phyloP scores from a whole-genome alignment of 2,113 vertebrate species.

The Bettongia penicillata region DNA sequence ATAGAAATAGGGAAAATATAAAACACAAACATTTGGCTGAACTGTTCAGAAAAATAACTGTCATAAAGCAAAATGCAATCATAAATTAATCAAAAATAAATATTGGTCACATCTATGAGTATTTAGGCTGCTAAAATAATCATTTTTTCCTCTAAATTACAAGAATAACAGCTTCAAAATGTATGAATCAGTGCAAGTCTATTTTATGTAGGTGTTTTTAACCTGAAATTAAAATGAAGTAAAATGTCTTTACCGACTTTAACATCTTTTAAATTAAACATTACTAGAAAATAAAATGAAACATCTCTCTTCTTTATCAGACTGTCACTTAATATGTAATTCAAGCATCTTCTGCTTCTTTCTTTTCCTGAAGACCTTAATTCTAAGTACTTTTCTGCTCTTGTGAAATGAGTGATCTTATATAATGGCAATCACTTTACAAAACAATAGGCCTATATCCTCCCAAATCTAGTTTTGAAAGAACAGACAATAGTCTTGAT shows the following conservation, averaged over 20 bases:
- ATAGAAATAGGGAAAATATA: conserved; percentile 37
- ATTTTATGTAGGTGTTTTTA: conserved; percentile 71
- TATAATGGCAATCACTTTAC: conserved; percentile 50
- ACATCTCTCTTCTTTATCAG: conserved; percentile 66
- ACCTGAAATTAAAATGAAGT: conserved; percentile 76
- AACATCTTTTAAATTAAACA: conserved; percentile 81
- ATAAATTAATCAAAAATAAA: conserved; percentile 54
- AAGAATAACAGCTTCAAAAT: conserved; percentile 76
- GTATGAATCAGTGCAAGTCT: conserved; percentile 54
- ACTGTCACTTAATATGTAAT: conserved; percentile 71
- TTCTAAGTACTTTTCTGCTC: conserved; percentile 66
- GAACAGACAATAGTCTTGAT: conserved; percentile 64
- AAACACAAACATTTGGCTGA: conserved; percentile 65
- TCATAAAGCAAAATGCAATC: conserved; percentile 56
- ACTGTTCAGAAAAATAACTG: conserved; percentile 60
- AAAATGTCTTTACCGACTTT: conserved; percentile 76
- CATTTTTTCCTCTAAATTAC: conserved; percentile 72
- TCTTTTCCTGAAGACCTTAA: conserved; percentile 69
- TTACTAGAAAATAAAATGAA: conserved; percentile 77
- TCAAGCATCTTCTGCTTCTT: conserved; percentile 60
- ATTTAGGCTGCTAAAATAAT: conserved; percentile 72
- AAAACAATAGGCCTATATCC: conserved; percentile 63
- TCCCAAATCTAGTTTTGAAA: conserved; percentile 70
- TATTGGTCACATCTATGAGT: conserved; percentile 76
- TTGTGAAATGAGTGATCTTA: conserved; percentile 58